Conservation (phyloP, 37 sponge, comb jelly and placozoan species). For the Agelas oroides region DNA sequence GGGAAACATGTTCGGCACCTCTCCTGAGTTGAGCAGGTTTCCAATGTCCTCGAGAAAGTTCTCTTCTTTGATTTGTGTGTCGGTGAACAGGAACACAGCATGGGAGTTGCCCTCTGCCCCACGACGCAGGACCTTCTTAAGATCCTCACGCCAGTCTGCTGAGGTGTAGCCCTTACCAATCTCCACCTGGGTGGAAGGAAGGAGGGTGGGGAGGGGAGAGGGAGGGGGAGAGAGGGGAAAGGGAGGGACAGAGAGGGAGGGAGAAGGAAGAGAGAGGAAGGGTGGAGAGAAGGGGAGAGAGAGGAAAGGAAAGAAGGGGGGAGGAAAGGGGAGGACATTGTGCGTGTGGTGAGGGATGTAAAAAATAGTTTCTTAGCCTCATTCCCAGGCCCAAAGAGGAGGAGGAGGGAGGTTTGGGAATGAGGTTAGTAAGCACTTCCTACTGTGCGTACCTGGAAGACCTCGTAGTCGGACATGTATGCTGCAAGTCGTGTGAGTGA, state of each 20-base stretch:
- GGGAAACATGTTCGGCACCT: slow-evolving; percentile 98
- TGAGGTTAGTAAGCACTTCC: too few relatives aligned
- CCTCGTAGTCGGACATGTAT: slow-evolving; percentile 96
- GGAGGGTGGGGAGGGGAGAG: too few relatives aligned
- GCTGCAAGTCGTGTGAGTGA: slow-evolving; percentile 91
- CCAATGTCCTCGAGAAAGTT: slow-evolving; percentile 96
- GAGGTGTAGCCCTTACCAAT: slow-evolving; percentile 97
- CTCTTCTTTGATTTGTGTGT: slow-evolving; percentile 96
- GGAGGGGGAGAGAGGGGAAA: too few relatives aligned
- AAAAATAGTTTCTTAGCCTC: too few relatives aligned
- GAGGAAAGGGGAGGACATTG: too few relatives aligned
- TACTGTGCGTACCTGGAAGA: slow-evolving; percentile 87
- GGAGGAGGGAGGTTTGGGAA: too few relatives aligned
- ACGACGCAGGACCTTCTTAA: slow-evolving; percentile 92
- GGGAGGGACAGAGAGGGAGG: too few relatives aligned
- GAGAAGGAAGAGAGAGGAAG: too few relatives aligned
- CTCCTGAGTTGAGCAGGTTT: slow-evolving; percentile 94
- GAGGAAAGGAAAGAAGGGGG: too few relatives aligned
- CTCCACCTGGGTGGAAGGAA: slow-evolving; percentile 72
- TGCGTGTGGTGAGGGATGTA: too few relatives aligned
- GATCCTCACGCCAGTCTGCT: slow-evolving; percentile 96
- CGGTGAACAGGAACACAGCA: slow-evolving; percentile 94
- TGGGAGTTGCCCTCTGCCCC: slow-evolving; percentile 84
- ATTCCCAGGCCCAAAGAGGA: too few relatives aligned
- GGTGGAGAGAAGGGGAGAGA: too few relatives aligned